Percentiles rank a stretch among this genome's conserved stretches.
These are phyloP conservation scores for Calephelis perditalis DNA, from an alignment of 2,888 invertebrate species.

Conservation along the genomic window DNA sequence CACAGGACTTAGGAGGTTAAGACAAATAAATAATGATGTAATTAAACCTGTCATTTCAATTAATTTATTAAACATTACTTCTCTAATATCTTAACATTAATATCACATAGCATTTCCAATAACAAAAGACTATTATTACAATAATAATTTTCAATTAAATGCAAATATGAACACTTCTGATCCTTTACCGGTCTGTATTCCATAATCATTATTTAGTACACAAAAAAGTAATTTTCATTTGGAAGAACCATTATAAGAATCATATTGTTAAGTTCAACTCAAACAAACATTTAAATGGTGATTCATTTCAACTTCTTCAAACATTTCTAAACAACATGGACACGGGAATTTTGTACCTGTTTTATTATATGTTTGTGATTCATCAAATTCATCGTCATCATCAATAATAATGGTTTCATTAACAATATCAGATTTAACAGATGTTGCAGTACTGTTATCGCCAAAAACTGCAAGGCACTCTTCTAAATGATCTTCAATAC, in stretches of 20 bases:
- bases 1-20: constrained; percentile 18
- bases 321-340: constrained; percentile 78
- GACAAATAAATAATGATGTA: no score
- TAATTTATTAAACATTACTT: constrained; percentile 1
- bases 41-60: background rate
- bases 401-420: constrained; percentile 47
- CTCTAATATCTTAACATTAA: no score
- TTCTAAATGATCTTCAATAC: constrained; percentile 67
- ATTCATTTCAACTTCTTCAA: constrained; percentile 75
- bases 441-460: constrained; percentile 60
- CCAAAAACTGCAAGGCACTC: constrained; percentile 64
- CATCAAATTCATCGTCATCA: constrained; percentile 52
- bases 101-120: no score
- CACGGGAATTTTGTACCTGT: constrained; percentile 74
- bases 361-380: constrained; percentile 55
- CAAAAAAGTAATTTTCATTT: no score
- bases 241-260: background rate
- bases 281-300: constrained; percentile 75
- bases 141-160: no score
- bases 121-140: no score
- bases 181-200: no score
- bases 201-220: no score
- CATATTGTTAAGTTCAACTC: constrained; percentile 24
- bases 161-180: no score
- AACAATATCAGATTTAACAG: constrained; percentile 40